phyloP scores from a whole-genome alignment of 2,888 invertebrate species.

The Trissolcus brochymenae region DNA sequence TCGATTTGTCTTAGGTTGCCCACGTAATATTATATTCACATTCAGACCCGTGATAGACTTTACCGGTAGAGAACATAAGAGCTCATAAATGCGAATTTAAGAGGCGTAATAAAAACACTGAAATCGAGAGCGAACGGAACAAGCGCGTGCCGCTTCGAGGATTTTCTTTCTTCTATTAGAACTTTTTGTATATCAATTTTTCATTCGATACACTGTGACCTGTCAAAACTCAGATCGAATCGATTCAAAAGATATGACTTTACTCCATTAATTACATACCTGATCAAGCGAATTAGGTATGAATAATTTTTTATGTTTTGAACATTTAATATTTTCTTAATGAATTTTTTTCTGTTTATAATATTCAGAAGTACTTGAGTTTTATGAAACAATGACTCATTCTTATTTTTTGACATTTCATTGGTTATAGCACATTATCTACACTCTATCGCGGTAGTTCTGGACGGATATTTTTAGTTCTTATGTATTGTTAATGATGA shows the following conservation, averaged over 20 bases:
- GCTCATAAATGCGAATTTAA: conserved; percentile 77
- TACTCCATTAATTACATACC: no score
- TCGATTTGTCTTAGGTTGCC: conserved; percentile 69
- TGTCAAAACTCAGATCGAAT: conserved; percentile 30
- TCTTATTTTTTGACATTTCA: no score
- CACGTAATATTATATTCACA: conserved; percentile 63
- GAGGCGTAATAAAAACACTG: conserved; percentile 77
- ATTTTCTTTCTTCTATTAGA: conserved; percentile 61
- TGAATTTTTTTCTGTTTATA: no score
- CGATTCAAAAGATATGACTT: no score
- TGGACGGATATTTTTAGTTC: no score
- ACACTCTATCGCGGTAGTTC: no score
- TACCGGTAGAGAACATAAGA: conserved; percentile 73
- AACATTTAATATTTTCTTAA: no score
- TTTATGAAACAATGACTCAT: no score
- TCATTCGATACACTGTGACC: conserved; percentile 40
- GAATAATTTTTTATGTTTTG: neutral
- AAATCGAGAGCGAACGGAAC: conserved; percentile 76
- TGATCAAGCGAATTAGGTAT: neutral
- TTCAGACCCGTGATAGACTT: conserved; percentile 60
- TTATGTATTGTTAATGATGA: no score
- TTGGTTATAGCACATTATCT: no score
- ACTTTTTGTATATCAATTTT: conserved; percentile 51
- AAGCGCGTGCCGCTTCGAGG: conserved; percentile 67
- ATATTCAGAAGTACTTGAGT: no score